Evolutionary conservation across 1,140 invertebrate species (phyloP), one percentile per base, ranked within the genome.

Genomic region (Lysiphlebus fabarum): DNA sequence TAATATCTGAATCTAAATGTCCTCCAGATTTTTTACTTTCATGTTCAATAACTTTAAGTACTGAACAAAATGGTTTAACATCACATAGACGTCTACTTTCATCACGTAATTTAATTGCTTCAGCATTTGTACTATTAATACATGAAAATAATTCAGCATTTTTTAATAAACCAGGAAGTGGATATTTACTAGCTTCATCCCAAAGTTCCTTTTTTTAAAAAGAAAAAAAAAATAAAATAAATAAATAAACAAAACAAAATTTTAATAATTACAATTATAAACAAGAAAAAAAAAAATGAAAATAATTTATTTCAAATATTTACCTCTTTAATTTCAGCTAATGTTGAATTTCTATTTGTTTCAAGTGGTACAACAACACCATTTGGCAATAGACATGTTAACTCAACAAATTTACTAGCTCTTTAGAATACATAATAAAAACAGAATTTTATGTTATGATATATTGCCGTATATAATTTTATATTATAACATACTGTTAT

Each of bases 251-350:
- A n/a, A n/a, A n/a, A n/a, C n/a, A n/a, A n/a, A n/a, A n/a, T n/a
- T n/a, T n/a, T n/a, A n/a, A n/a, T n/a, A n/a, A n/a, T n/a, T n/a
- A n/a, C n/a, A n/a, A n/a, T n/a, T n/a, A n/a, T n/a, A n/a, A n/a
- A n/a, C n/a, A n/a, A n/a, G n/a, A n/a, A n/a, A n/a, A n/a, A n/a
- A n/a, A n/a, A n/a, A n/a, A n/a, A n/a, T n/a, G n/a, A n/a, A n/a
- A n/a, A n/a, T n/a, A n/a, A n/a, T n/a, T n/a, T n/a, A n/a, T n/a
- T n/a, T n/a, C n/a, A n/a, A n/a, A n/a, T n/a, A n/a, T n/a, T n/a
- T 81, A 92, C 90, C 82, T 89, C 89, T 81, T 95, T 95, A 47
- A 95, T 87, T 80, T 93, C 90, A 14, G 85, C 82, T 42, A 95
- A 83, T 38, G 88, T 89, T 34, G 86, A 83, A 79, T 89, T 86